Evolutionary conservation across 2,113 vertebrate species (phyloP).

Genomic region (Anolis carolinensis): DNA sequence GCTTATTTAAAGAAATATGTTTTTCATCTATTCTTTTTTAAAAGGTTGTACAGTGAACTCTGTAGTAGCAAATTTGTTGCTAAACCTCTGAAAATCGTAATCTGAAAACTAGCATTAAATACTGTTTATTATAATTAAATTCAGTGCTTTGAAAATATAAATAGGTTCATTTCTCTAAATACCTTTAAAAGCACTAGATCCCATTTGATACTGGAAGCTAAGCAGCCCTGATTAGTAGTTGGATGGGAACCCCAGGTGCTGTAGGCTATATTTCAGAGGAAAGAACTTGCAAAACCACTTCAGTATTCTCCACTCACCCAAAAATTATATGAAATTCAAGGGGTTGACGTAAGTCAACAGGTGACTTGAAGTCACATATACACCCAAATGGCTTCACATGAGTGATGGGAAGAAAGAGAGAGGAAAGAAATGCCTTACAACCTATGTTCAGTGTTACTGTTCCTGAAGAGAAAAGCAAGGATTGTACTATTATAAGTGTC

Average conservation of each 20-base stretch:
- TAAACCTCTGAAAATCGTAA: neutral
- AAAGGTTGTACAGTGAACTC: neutral
- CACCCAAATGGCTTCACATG: neutral
- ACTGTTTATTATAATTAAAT: neutral
- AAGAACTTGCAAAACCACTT: too few species aligned
- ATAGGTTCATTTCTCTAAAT: too few species aligned
- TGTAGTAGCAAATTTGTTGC: neutral
- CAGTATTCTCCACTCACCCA: too few species aligned
- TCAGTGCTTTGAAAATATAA: neutral
- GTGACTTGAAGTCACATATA: too few species aligned
- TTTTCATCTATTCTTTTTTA: neutral
- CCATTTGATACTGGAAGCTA: too few species aligned
- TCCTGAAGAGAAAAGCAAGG: neutral
- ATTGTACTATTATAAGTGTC: neutral
- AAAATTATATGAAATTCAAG: too few species aligned
- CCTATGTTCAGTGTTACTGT: neutral
- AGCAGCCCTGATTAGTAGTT: too few species aligned
- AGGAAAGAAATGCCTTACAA: neutral
- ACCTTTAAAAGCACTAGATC: too few species aligned
- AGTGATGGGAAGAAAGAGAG: neutral
- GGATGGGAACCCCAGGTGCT: too few species aligned
- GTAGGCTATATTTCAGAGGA: too few species aligned
- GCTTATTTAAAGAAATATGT: neutral
- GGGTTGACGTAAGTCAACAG: too few species aligned
- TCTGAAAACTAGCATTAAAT: accelerated